Percentiles rank a stretch among this genome's conserved stretches.
phyloP scores from a whole-genome alignment of 2,888 invertebrate species.

The Troilus luridus region DNA sequence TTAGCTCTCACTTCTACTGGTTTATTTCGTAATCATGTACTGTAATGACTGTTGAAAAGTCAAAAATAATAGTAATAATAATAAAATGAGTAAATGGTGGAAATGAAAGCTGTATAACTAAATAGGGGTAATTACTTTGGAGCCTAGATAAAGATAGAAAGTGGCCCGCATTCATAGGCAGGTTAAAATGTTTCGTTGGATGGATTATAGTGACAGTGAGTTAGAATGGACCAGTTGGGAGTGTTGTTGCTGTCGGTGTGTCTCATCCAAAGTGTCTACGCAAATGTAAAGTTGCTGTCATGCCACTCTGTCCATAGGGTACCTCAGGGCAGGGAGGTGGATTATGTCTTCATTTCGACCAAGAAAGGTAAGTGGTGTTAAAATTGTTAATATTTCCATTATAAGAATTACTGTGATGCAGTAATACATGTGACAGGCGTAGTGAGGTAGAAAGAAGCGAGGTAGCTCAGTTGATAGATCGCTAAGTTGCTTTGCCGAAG shows the following conservation, averaged over 20 bases:
- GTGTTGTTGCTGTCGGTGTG: not conserved
- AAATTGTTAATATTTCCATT: not conserved
- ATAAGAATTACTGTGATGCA: no score
- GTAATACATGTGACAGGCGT: no score
- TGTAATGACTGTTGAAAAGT: not conserved
- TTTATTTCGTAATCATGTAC: not conserved
- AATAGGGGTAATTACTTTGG: slow-evolving; percentile 42
- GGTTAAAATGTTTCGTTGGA: slow-evolving; percentile 1
- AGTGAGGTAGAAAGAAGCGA: no score
- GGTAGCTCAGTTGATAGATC: no score
- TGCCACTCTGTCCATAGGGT: slow-evolving; percentile 38
- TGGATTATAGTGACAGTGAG: not conserved
- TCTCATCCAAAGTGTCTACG: not conserved
- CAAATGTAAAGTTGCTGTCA: slow-evolving; percentile 13
- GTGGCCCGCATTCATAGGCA: not conserved
- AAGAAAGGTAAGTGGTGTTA: slow-evolving; percentile 13
- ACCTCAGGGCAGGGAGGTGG: not conserved
- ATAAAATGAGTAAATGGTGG: not conserved
- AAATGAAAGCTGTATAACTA: slow-evolving; percentile 14
- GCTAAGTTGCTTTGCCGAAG: no score
- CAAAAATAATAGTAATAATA: not conserved
- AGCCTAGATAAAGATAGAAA: slow-evolving; percentile 33
- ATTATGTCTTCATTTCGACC: slow-evolving; percentile 29
- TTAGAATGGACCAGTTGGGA: not conserved
- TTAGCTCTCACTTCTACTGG: no score